A percentile compares a stretch with the other conserved stretches of the same genome.
These are phyloP conservation scores for Leucoraja erinaceus DNA, from an alignment of 2,113 vertebrate genomes.

Conservation along the genomic window DNA sequence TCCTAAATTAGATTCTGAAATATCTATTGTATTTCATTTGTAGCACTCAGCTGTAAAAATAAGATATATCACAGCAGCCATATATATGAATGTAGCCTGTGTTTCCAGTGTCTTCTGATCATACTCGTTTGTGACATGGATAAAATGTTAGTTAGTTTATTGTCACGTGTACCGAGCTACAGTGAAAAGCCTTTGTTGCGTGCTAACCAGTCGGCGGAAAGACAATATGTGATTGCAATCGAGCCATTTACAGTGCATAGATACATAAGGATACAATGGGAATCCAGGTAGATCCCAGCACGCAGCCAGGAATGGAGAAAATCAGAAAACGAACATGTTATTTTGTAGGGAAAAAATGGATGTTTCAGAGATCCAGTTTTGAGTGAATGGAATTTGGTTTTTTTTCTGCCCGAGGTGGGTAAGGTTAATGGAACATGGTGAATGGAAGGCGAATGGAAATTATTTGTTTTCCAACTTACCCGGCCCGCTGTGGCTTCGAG, in stretches of 20 bases:
- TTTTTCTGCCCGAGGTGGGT: background rate
- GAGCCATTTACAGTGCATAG: too few relatives aligned
- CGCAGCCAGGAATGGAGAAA: background rate
- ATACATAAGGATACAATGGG: too few relatives aligned
- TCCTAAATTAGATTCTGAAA: background rate
- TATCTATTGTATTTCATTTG: background rate
- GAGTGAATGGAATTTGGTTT: background rate
- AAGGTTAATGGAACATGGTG: background rate
- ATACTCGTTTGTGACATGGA: background rate
- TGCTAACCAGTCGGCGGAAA: too few relatives aligned
- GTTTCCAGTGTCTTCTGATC: background rate
- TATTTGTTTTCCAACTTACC: conserved; percentile 65
- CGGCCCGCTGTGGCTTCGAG: conserved; percentile 81
- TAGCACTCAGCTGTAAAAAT: background rate
- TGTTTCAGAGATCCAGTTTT: background rate
- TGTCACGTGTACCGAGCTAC: too few relatives aligned
- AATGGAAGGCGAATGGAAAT: conserved; percentile 5
- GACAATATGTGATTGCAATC: too few relatives aligned
- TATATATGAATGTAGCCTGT: background rate
- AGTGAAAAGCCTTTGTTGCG: too few relatives aligned
- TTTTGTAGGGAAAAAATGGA: background rate
- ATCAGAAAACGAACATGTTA: background rate
- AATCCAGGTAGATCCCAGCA: background rate
- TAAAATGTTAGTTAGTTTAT: too few relatives aligned
- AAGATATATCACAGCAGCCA: too few relatives aligned